Evolutionary conservation across 2,113 vertebrate genomes (phyloP).

Genomic region (Ochotona curzoniae): DNA sequence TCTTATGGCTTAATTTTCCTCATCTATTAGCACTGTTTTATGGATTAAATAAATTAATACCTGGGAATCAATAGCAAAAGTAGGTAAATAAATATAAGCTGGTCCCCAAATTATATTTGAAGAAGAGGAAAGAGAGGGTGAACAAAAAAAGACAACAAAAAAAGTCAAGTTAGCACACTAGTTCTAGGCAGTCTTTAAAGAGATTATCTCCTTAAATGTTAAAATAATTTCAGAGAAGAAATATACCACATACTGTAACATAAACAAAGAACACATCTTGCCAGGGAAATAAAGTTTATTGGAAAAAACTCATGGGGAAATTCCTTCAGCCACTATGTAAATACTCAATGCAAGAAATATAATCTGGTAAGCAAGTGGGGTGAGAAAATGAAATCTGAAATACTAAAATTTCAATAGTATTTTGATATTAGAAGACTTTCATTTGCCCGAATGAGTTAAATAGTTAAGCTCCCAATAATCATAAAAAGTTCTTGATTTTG

Average conservation of each 20-base stretch:
- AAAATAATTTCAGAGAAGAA: background rate
- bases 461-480: background rate
- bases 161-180: background rate
- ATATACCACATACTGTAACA: background rate
- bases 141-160: background rate
- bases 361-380: background rate
- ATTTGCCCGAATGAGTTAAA: constrained; percentile 39
- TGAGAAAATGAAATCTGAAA: background rate
- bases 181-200: background rate
- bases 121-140: background rate
- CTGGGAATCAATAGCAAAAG: background rate
- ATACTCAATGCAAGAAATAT: constrained; percentile 11
- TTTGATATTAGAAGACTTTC: constrained; percentile 34
- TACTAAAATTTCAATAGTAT: background rate
- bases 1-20: background rate
- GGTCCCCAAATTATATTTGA: background rate
- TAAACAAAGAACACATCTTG: constrained; percentile 49
- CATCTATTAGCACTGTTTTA: background rate
- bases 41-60: background rate
- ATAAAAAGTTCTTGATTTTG: background rate
- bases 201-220: background rate
- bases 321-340: constrained; percentile 34
- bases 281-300: constrained; percentile 76
- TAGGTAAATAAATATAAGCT: background rate
- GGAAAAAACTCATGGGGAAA: constrained; percentile 4